phyloP scores from a whole-genome alignment of 2,888 invertebrate species.

The Ormyrus labotus region DNA sequence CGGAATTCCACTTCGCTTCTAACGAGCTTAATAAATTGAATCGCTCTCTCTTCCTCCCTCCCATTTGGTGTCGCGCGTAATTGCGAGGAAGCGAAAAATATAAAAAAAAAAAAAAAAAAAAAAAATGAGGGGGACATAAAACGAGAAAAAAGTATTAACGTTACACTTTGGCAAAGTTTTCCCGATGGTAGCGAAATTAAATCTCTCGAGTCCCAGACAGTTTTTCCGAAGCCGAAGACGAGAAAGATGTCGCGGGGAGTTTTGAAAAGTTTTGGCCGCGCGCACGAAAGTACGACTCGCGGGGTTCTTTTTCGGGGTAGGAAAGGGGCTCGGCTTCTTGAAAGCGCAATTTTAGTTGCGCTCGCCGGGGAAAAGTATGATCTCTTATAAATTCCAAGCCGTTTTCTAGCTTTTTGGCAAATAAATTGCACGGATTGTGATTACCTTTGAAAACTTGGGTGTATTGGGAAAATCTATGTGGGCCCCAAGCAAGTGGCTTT shows the following conservation, averaged over 20 bases:
- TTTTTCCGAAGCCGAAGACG: background rate
- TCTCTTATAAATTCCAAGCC: no score
- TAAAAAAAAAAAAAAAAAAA: background rate
- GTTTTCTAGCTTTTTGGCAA: no score
- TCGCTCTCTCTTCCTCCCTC: background rate
- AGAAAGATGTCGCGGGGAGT: conserved; percentile 22
- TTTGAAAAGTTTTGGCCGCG: conserved; percentile 14
- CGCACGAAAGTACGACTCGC: background rate
- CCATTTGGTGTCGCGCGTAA: background rate
- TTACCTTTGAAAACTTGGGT: no score
- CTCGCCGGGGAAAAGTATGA: no score
- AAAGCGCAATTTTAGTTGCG: conserved; percentile 6
- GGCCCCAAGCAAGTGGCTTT: no score
- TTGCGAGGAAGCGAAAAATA: background rate
- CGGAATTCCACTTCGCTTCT: background rate
- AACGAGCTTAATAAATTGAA: conserved; percentile 20
- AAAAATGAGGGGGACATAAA: background rate
- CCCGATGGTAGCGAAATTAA: conserved; percentile 24
- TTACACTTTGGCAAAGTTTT: conserved; percentile 16
- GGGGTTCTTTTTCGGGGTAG: background rate
- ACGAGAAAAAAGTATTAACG: background rate
- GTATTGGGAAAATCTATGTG: no score
- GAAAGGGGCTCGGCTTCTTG: background rate
- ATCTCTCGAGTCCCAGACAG: conserved; percentile 2
- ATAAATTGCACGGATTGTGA: no score